Evolutionary conservation across 2,888 invertebrate genomes (phyloP), one percentile per base, ranked within the genome.

Genomic region (Trichacis sp.): DNA sequence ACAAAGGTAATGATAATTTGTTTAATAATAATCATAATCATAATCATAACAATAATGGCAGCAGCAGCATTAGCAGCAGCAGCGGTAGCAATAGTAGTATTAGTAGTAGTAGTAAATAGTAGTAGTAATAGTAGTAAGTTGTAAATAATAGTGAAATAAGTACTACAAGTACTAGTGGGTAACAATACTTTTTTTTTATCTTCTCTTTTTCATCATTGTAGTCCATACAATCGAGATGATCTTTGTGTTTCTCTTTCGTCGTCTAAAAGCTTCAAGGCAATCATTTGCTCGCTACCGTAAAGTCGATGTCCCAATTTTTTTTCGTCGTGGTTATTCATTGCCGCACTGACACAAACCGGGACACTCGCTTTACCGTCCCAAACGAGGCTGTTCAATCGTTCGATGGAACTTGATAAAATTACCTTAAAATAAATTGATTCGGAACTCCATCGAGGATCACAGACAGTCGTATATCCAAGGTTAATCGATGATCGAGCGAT

Each of bases 121-220:
- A 60, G 8, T 33, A 33, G 33, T 33, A 33, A n/a, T 65, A 63
- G n/a, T 33, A 11, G 33, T 33, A 33, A 33, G 33, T 33, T 33
- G 33, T 33, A 33, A 33, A 33, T 50, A 59, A 56, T 63, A 63
- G 68, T 64, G 59, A 68, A 49, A 51, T 64, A 61, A 71, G 60
- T 70, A 66, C 71, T 73, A 68, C 68, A 51, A 68, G 68, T 68
- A 65, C 57, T 66, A 66, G 64, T 64, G 64, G 59, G 45, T 69
- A 69, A 66, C 64, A 63, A 69, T 66, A 61, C 60, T 69, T 60
- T 63, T 65, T n/a, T 55, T 38, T 20, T 65, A 66, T 63, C 68
- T n/a, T n/a, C n/a, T n/a, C n/a, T n/a, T n/a, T n/a, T n/a, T n/a
- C n/a, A n/a, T n/a, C n/a, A n/a, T n/a, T n/a, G n/a, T n/a, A n/a